Conservation (phyloP, 2,888 invertebrate genomes). For the Ceraclea dissimilis region DNA sequence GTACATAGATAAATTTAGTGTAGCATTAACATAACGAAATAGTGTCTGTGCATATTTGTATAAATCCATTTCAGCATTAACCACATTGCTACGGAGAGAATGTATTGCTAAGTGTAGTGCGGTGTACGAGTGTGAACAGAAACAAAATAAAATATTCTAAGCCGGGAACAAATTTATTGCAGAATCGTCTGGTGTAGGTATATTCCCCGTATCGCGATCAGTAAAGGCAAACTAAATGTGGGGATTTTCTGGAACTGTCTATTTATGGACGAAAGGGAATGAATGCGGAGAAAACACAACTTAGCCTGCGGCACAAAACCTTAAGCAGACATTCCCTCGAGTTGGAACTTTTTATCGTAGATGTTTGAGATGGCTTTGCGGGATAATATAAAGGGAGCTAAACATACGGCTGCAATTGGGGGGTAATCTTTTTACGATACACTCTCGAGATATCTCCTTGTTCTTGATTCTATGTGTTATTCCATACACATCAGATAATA, state of each 20-base stretch:
- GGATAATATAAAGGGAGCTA: slow-evolving; percentile 7
- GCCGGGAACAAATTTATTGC: slow-evolving; percentile 1
- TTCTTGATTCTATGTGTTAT: not conserved
- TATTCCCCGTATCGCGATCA: not conserved
- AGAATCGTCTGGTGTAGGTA: not conserved
- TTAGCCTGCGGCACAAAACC: too few relatives aligned
- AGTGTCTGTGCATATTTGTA: not conserved
- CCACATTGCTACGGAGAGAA: not conserved
- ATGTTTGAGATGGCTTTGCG: slow-evolving; percentile 13
- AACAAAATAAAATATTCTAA: slow-evolving; percentile 2
- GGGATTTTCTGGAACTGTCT: slow-evolving; percentile 15
- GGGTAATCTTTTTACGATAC: not conserved
- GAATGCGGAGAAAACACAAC: not conserved
- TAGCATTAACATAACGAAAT: slow-evolving; percentile 11
- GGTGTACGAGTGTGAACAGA: not conserved
- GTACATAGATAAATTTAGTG: not conserved
- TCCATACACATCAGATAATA: too few relatives aligned
- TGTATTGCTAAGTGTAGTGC: not conserved
- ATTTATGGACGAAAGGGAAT: slow-evolving; percentile 17
- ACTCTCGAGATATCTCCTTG: not conserved
- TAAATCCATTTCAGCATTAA: not conserved
- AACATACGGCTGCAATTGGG: not conserved
- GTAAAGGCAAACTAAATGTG: not conserved
- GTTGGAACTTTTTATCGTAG: slow-evolving; percentile 12
- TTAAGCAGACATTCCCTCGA: not conserved